Conservation (phyloP, 92 coral and sea anemone species). For the Ricordea florida region DNA sequence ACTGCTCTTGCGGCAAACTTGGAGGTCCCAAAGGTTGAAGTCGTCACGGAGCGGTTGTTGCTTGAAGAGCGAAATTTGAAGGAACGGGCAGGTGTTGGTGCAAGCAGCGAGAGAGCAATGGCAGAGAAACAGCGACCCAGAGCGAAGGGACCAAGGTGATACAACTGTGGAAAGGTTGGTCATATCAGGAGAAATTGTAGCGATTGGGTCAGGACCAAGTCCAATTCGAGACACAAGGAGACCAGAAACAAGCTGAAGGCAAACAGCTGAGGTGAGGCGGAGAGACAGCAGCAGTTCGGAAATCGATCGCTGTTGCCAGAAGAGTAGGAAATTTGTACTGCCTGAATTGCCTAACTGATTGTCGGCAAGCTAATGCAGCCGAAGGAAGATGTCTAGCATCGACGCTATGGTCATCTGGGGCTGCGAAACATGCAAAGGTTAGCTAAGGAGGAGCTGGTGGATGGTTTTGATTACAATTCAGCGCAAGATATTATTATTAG, state of each 20-base stretch:
- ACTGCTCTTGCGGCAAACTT: slow-evolving; percentile 52
- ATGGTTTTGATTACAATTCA: slow-evolving; percentile 50
- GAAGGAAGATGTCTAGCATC: slow-evolving; percentile 53
- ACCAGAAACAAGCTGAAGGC: slow-evolving; percentile 16
- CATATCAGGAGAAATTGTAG: slow-evolving; percentile 33
- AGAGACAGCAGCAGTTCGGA: slow-evolving; percentile 42
- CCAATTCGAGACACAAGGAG: background rate
- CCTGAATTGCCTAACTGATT: slow-evolving; percentile 14
- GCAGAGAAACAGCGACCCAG: background rate
- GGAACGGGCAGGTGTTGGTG: slow-evolving; percentile 32
- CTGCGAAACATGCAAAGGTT: slow-evolving; percentile 43
- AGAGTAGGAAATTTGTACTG: slow-evolving; percentile 54
- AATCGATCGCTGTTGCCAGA: slow-evolving; percentile 42
- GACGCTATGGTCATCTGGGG: slow-evolving; percentile 66
- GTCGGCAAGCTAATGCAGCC: slow-evolving; percentile 36
- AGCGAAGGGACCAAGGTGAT: slow-evolving; percentile 51
- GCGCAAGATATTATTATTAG: too few relatives aligned
- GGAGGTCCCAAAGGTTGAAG: slow-evolving; percentile 43
- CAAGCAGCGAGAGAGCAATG: slow-evolving; percentile 29
- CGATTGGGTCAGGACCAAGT: background rate
- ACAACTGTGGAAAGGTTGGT: slow-evolving; percentile 40
- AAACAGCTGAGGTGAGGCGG: slow-evolving; percentile 29
- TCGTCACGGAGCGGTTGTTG: slow-evolving; percentile 53
- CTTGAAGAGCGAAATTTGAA: slow-evolving; percentile 4
- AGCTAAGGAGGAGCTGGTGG: slow-evolving; percentile 31